Percentiles rank a stretch among this genome's conserved stretches.
Conservation (phyloP, 2,888 invertebrate genomes). For the Polydrusus cervinus region DNA sequence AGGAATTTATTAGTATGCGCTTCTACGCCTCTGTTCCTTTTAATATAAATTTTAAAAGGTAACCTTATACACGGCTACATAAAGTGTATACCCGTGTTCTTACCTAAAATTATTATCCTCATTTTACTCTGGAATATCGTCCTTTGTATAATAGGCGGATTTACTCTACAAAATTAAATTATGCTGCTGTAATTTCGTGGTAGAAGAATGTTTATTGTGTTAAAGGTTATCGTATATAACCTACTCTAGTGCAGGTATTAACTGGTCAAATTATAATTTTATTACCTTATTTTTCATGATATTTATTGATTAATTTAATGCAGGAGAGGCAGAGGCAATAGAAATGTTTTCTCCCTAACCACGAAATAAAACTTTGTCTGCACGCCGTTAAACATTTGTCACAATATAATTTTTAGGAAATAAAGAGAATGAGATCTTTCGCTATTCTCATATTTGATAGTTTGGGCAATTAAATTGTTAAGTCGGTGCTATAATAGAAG, state of each 20-base stretch:
- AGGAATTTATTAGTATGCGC: too few relatives aligned
- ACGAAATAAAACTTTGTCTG: too few relatives aligned
- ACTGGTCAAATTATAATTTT: not conserved
- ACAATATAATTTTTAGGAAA: too few relatives aligned
- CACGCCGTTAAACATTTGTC: too few relatives aligned
- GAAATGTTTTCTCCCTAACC: too few relatives aligned
- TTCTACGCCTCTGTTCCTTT: not conserved
- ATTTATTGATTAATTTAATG: too few relatives aligned
- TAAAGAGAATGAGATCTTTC: too few relatives aligned
- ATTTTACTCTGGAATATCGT: not conserved
- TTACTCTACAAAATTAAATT: not conserved
- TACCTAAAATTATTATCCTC: constrained; percentile 8
- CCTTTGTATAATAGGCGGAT: not conserved
- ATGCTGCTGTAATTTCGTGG: not conserved
- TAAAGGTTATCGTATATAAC: not conserved
- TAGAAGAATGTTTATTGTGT: not conserved
- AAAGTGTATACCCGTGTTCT: constrained; percentile 1
- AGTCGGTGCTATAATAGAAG: too few relatives aligned
- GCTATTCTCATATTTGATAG: too few relatives aligned
- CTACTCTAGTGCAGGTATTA: not conserved
- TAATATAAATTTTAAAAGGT: not conserved
- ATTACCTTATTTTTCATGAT: too few relatives aligned
- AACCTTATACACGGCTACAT: not conserved
- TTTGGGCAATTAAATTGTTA: too few relatives aligned
- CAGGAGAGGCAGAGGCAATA: too few relatives aligned